These are phyloP conservation scores for Enteromius thamalakanensis DNA, from an alignment of 2,797 vertebrate species.

Conservation along the genomic window DNA sequence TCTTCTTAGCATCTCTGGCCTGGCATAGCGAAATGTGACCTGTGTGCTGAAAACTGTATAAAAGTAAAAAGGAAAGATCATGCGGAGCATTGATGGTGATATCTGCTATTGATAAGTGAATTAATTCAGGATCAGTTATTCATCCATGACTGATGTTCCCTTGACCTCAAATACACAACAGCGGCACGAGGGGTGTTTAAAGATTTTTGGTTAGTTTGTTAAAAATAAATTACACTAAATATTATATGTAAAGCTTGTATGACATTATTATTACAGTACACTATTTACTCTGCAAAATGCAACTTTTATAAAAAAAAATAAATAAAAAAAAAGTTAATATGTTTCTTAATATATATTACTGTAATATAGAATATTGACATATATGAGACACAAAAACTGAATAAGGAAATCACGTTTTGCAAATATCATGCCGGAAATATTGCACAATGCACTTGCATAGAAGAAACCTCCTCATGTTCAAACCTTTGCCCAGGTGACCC, in stretches of 20 bases:
- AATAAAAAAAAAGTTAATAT: too few relatives aligned
- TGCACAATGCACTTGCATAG: not conserved
- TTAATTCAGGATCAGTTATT: conserved; percentile 30
- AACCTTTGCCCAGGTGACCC: conserved; percentile 43
- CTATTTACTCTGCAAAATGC: too few relatives aligned
- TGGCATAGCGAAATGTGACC: not conserved
- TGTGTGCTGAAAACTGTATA: not conserved
- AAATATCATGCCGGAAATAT: not conserved
- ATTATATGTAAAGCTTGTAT: not conserved
- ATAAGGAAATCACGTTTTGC: not conserved
- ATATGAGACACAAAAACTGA: not conserved
- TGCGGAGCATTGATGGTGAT: not conserved
- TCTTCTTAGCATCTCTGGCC: not conserved
- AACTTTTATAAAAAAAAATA: too few relatives aligned
- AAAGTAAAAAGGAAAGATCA: not conserved
- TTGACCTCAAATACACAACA: conserved; percentile 33
- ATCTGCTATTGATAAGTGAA: conserved; percentile 23
- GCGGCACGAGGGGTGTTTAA: not conserved
- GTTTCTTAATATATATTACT: too few relatives aligned
- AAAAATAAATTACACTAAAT: not conserved
- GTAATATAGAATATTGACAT: not conserved
- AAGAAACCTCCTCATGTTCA: conserved; percentile 17
- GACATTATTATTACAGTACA: not conserved
- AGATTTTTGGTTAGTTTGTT: not conserved
- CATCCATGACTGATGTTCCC: conserved; percentile 20